Conservation (phyloP, 92 coral and sea anemone genomes). For the Epizoanthus stellaris region DNA sequence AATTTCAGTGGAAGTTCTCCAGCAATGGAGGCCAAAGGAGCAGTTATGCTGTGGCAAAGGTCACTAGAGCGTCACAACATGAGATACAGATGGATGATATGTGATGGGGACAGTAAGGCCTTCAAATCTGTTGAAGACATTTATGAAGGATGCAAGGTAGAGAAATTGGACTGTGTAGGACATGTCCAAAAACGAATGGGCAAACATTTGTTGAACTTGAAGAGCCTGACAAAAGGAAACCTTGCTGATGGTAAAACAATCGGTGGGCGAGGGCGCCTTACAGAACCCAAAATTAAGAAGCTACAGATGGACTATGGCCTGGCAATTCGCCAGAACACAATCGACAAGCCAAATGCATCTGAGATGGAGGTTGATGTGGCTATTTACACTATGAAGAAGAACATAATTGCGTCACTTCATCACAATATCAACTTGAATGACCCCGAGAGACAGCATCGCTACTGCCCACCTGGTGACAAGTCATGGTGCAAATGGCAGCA, state of each 20-base stretch:
- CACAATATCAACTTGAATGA: conserved; percentile 49
- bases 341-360: conserved; percentile 34
- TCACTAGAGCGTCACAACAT: conserved; percentile 40
- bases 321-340: conserved; percentile 56
- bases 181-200: conserved; percentile 71
- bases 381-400: conserved; percentile 50
- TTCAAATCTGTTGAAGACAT: conserved; percentile 42
- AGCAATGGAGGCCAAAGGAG: conserved; percentile 58
- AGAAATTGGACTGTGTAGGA: conserved; percentile 56
- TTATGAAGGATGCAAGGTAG: conserved; percentile 41
- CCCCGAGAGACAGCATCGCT: conserved; percentile 45
- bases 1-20: conserved; percentile 59
- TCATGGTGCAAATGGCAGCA: conserved; percentile 58
- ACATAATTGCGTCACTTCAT: conserved; percentile 52
- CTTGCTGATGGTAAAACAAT: conserved; percentile 58
- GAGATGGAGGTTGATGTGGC: conserved; percentile 59
- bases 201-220: conserved; percentile 45
- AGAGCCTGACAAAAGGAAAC: conserved; percentile 35
- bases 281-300: conserved; percentile 49
- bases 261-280: conserved; percentile 51
- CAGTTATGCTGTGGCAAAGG: conserved; percentile 47
- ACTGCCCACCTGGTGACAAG: conserved; percentile 44
- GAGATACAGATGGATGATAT: conserved; percentile 58
- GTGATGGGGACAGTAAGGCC: conserved; percentile 61
- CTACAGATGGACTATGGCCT: conserved; percentile 51